Conservation (phyloP, 2,113 vertebrate species). For the Tricholaema leucomelas region DNA sequence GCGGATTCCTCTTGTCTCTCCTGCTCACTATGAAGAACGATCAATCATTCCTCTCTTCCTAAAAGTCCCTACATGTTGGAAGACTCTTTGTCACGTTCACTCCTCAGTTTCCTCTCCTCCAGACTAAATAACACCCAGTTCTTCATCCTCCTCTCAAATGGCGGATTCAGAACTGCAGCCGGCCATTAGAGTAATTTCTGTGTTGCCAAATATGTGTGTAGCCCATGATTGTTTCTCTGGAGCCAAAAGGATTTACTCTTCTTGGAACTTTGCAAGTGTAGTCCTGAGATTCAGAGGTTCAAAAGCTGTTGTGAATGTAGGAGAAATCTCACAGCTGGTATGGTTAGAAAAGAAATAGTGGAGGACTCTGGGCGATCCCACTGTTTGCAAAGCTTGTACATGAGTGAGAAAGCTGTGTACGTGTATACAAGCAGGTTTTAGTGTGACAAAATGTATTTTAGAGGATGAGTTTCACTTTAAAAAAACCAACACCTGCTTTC, state of each 20-base stretch:
- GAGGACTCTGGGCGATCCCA: neutral
- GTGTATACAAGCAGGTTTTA: neutral
- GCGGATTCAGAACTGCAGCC: conserved; percentile 15
- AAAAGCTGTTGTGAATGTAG: neutral
- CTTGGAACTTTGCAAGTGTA: neutral
- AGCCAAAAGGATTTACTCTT: neutral
- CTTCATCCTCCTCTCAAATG: neutral
- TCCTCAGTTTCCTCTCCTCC: conserved; percentile 51
- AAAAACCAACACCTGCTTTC: neutral
- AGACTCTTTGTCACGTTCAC: conserved; percentile 30
- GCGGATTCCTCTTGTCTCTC: conserved; percentile 16
- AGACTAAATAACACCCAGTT: conserved; percentile 51
- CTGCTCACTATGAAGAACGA: neutral
- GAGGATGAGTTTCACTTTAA: neutral
- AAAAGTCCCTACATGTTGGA: neutral
- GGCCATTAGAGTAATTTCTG: neutral
- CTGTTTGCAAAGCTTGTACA: neutral
- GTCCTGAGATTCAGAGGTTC: neutral
- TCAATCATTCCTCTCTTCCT: conserved; percentile 23
- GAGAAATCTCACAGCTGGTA: neutral
- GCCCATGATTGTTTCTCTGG: neutral
- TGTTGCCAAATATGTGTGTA: neutral
- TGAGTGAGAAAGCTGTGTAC: neutral
- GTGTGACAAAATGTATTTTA: neutral
- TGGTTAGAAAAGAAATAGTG: neutral